Evolutionary conservation across 2,797 vertebrate species (phyloP), one percentile per base, ranked within the genome.

Genomic region (Muscicapa comitata): DNA sequence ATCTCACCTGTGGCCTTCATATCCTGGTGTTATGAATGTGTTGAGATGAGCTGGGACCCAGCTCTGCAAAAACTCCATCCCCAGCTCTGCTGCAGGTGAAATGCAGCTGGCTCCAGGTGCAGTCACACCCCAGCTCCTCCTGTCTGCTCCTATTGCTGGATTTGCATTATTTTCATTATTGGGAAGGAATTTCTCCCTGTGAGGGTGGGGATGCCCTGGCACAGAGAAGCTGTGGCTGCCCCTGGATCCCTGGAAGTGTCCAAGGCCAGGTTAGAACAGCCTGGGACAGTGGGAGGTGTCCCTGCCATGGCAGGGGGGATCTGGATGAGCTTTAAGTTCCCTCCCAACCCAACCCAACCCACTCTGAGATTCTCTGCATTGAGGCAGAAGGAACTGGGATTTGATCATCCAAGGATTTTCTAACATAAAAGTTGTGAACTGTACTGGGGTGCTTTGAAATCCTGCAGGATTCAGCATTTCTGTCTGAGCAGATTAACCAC

Each of bases 81-180:
- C 54, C 70, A 24, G 0, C 14, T 16, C 54, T 40, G 43, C 47
- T 9, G 7, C 13, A 89, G 68, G 51, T 12, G 19, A 66, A 67
- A 18, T 7, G 48, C 18, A 66, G 45, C 11, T 58, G 40, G 5
- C 15, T 55, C 35, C 35, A 70, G 47, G 29, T 58, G 33, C 65
- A 58, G 33, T 3, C 54, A 79, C 42, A 35, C 13, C 66, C 54
- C 26, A 31, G 2, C 57, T 38, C 33, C 79, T 71, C 42, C 74
- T 0, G 0, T 17, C 80, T 63, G 25, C 37, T 71, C 65, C 2
- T 1, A 51, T 10, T 4, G 51, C 26, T 80, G 61, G 3, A 18
- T 31, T 50, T 50, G 14, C 37, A 4, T 18, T 31, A 2, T 48
- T 58, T 51, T 40, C 25, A 48, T 73, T 43, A 19, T 1, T 28